Base-by-base conservation (phyloP, 2,888 invertebrate species). In the Heliconius ethilla region DNA sequence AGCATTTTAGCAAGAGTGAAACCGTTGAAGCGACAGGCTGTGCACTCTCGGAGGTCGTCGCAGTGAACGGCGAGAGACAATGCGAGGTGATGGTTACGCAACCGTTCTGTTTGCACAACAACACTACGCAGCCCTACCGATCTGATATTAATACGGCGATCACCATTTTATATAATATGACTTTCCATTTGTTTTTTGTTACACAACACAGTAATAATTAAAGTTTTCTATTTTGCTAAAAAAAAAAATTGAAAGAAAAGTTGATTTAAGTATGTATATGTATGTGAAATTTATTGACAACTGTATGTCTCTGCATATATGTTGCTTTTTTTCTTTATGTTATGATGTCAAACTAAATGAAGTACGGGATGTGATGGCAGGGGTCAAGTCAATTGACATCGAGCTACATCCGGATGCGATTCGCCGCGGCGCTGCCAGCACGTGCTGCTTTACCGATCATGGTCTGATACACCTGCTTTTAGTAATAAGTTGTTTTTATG, bases 21-120 rank as follows among this genome's bases (percentile, higher is more conserved):
- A 73, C 40, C 55, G 72, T 74, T 78, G 70, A 75, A 76, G 66
- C 66, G 76, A 78, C 75, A 76, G 62, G 75, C 77, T 78, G 70
- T 70, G 62, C 76, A 70, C 74, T 74, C 74, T 75, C 90, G 90
- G 92, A 92, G 93, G 93, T 91, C 92, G 91, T 89, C 90, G 89
- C 90, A 89, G 94, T 93, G 94, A 94, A 91, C 91, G 93, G 94
- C 92, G 89, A 90, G 90, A 93, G 92, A 94, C 93, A 94, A 94
- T 93, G 89, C 92, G 91, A 92, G 92, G 90, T 90, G 90, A 88
- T 87, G 86, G 90, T 94, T 94, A 92, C 90, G 94, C 91, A 93
- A 93, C 87, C 86, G 87, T 88, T 85, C 89, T 88, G 90, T 91
- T 93, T 93, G 89, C 93, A 90, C 83, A 92, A 92, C 89, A 86